Evolutionary conservation across 2,888 invertebrate species (phyloP), one percentile per base, ranked within the genome.

Genomic region (Agapetus fuscipes): DNA sequence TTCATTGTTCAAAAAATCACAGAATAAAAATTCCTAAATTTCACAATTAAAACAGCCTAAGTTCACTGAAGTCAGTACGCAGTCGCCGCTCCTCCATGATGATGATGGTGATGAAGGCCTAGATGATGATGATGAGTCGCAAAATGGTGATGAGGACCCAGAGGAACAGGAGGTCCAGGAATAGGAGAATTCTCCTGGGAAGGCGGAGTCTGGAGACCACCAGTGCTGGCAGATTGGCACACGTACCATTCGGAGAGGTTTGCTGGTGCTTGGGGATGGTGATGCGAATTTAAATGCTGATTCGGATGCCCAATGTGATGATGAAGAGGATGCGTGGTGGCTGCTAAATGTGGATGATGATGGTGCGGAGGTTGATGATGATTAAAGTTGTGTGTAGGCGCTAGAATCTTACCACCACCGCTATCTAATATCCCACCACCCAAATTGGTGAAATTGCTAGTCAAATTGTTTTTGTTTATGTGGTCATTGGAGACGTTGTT

Each of bases 221-320:
- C 59, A 56, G 70, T 68, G 52, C 69, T 66, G 46, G 71, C 64
- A 61, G 82, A 80, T 59, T 86, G 87, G 52, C 86, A 85, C 38
- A 86, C 80, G 62, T 88, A 86, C 76, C 88, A 81, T 50, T 88
- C 87, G 53, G 74, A 73, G 48, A 82, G 58, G 57, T 84, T 80
- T n/a, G 81, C 71, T 52, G 76, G 55, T 36, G 62, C 58, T 38
- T 62, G 61, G 50, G 60, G 48, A 24, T 54, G 53, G 45, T 52
- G 54, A 41, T 54, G 48, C 47, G 48, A 50, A 50, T 51, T 48
- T 48, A 49, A 51, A 44, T 48, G 48, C 35, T 46, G 56, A 51
- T 54, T 52, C 46, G 51, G 50, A 36, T 51, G 49, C 37, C 52
- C 52, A 26, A 49, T 51, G 49, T 62, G 61, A 48, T 59, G 61